Evolutionary conservation across 2,113 vertebrate genomes (phyloP).

Genomic region (Nycticebus coucang): DNA sequence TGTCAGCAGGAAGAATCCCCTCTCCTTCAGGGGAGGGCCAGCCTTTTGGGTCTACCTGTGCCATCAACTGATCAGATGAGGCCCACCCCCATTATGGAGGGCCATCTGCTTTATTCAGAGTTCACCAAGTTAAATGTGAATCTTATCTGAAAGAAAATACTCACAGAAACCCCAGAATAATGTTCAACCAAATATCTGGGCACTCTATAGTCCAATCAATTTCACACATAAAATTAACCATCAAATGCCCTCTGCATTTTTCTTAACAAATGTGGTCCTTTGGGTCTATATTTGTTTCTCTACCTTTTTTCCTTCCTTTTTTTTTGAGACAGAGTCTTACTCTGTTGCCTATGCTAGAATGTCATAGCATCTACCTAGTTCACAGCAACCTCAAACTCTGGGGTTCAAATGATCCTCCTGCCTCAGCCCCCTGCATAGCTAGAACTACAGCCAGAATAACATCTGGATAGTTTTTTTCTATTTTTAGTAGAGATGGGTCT

Average conservation of each 20-base stretch:
- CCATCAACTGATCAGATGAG: not conserved
- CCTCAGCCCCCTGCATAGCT: no score
- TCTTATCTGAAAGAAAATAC: not conserved
- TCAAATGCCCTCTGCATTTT: not conserved
- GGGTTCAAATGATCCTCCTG: no score
- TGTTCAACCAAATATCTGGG: not conserved
- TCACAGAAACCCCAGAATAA: not conserved
- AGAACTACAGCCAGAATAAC: no score
- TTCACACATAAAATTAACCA: not conserved
- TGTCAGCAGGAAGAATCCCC: not conserved
- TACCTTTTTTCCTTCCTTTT: not conserved
- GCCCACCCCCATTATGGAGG: no score
- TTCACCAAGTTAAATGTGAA: not conserved
- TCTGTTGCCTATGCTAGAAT: no score
- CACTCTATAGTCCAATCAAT: not conserved
- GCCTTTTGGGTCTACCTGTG: not conserved
- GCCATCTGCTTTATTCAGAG: not conserved
- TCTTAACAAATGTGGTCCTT: not conserved
- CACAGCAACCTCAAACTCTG: no score
- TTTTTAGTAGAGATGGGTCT: no score
- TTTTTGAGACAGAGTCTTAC: not conserved
- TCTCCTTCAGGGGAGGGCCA: not conserved
- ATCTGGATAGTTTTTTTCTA: no score
- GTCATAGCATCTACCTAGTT: no score
- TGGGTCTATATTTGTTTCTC: not conserved